phyloP scores from a whole-genome alignment of 2,797 vertebrate genomes.

The Pangasius mekongensis region DNA sequence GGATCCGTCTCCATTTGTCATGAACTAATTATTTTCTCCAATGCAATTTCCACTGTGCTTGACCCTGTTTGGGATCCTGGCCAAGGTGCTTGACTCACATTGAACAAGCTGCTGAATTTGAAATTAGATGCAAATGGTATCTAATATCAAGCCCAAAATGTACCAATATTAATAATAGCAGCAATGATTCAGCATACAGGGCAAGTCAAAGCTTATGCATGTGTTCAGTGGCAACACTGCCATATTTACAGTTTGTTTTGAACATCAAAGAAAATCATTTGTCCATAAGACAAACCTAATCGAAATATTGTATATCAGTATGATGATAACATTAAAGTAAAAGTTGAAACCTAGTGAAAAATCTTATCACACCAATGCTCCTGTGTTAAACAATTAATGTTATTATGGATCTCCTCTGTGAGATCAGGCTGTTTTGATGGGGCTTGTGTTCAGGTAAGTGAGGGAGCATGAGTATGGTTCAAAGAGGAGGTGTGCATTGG shows the following conservation, averaged over 20 bases:
- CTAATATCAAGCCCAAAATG: constrained; percentile 5
- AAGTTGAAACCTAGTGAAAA: background rate
- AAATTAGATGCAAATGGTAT: constrained; percentile 46
- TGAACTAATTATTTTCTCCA: constrained; percentile 52
- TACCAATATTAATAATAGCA: constrained; percentile 24
- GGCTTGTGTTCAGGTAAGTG: background rate
- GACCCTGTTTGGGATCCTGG: constrained; percentile 47
- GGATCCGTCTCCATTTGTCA: constrained; percentile 41
- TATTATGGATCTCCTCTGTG: background rate
- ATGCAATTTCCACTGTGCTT: constrained; percentile 35
- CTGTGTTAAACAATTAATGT: background rate
- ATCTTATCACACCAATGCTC: background rate
- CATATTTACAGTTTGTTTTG: background rate
- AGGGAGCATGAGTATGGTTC: background rate
- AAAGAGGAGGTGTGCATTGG: background rate
- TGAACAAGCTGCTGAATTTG: constrained; percentile 39
- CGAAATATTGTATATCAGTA: background rate
- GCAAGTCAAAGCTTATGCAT: background rate
- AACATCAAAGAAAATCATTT: background rate
- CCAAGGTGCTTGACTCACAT: constrained; percentile 40
- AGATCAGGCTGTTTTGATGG: background rate
- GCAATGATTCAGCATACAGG: background rate
- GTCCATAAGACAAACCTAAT: background rate
- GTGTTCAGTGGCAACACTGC: background rate
- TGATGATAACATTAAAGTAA: background rate